Evolutionary conservation across 2,888 invertebrate species (phyloP), one percentile per base, ranked within the genome.

Genomic region (Pristionchus japonicus): DNA sequence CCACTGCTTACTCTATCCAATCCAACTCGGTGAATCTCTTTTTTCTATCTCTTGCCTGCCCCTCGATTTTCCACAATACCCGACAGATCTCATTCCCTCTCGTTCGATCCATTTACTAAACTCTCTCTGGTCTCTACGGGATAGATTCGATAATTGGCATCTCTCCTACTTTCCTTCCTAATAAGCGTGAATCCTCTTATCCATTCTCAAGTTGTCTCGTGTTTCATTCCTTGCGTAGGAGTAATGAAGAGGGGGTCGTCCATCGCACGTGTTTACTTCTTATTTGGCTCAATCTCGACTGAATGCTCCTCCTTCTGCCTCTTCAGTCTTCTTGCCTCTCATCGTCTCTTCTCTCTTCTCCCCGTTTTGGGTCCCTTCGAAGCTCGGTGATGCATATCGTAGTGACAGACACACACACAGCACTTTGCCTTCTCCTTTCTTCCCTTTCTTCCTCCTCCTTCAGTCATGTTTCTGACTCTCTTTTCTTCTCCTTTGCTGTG

Each of bases 231-330:
- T 77, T 77, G 77, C 77, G 77, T 77, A 27, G 77, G 77, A 77
- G n/a, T 23, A 40, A 13, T 2, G 67, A 13, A 17, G 1, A 34
- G 67, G 34, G 67, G 67, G n/a, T n/a, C n/a, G n/a, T n/a, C n/a
- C 57, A 57, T 57, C 67, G n/a, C 43, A 40, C 47, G 37, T 77
- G 77, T 77, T 77, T 77, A 77, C 77, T 77, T 77, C 43, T 77
- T 77, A 77, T 77, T 77, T 77, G 43, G 43, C 77, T 77, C 77
- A 77, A 77, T 77, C 77, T 77, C 77, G 77, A 40, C n/a, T 43
- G 77, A 77, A 77, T 77, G 77, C 13, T 31, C 40, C 70, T 37
- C 40, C 70, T 74, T n/a, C n/a, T n/a, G n/a, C n/a, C n/a, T n/a
- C n/a, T n/a, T n/a, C n/a, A n/a, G n/a, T n/a, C n/a, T n/a, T 40